Evolutionary conservation across 1,140 invertebrate species (phyloP).

Genomic region (Leptopilina clavipes): DNA sequence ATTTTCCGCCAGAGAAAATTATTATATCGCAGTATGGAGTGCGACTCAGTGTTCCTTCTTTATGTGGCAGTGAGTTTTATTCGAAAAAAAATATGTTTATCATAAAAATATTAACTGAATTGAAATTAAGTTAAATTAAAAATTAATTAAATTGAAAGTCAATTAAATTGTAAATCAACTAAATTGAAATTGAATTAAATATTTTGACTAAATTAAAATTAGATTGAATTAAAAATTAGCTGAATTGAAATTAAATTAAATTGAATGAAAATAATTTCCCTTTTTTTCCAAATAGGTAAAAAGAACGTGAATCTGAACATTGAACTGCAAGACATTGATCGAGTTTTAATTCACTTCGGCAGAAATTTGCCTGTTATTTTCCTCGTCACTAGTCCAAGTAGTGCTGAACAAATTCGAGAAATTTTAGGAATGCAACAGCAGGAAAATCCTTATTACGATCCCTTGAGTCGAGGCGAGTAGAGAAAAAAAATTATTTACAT

Average conservation of each 20-base stretch:
- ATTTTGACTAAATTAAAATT: too few relatives aligned
- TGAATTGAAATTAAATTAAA: conserved; percentile 4
- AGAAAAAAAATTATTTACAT: background rate
- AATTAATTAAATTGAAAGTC: too few relatives aligned
- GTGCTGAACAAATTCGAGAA: conserved; percentile 81
- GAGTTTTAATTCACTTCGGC: conserved; percentile 84
- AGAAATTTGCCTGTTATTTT: conserved; percentile 85
- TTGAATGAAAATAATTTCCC: conserved; percentile 19
- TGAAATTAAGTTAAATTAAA: too few relatives aligned
- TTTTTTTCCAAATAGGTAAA: conserved; percentile 57
- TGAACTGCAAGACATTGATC: conserved; percentile 80
- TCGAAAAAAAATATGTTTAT: background rate
- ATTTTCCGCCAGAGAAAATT: conserved; percentile 81
- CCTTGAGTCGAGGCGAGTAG: conserved; percentile 78
- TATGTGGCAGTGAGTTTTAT: conserved; percentile 76
- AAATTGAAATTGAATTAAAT: too few relatives aligned
- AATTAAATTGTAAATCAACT: too few relatives aligned
- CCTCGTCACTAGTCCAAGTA: conserved; percentile 81
- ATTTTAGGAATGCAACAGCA: conserved; percentile 77
- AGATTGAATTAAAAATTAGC: too few relatives aligned
- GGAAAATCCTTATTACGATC: conserved; percentile 77
- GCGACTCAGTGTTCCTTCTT: conserved; percentile 80
- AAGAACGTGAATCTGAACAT: conserved; percentile 78
- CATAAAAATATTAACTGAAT: too few relatives aligned
- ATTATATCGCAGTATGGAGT: conserved; percentile 80